Evolutionary conservation across 2,113 vertebrate species (phyloP).

Genomic region (Cygnus buccinator): DNA sequence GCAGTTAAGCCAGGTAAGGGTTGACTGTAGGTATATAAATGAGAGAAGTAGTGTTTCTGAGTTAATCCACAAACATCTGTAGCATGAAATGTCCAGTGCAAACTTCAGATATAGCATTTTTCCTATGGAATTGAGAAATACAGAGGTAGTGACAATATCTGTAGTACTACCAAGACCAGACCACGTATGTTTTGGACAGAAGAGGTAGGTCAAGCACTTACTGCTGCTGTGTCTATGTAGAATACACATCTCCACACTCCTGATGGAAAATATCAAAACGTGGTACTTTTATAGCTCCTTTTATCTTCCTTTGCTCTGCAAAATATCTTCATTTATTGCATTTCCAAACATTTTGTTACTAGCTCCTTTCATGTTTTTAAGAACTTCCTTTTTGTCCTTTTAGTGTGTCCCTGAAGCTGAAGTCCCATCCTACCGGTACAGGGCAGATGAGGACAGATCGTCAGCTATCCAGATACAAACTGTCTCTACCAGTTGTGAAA

Average conservation of each 20-base stretch:
- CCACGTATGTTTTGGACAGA: neutral
- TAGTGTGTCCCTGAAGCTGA: neutral
- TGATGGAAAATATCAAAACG: neutral
- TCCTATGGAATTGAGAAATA: neutral
- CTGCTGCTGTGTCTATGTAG: neutral
- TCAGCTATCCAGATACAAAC: neutral
- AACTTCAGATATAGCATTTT: neutral
- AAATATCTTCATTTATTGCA: fast-evolving
- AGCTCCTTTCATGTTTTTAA: neutral
- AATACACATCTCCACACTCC: neutral
- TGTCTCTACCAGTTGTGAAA: neutral
- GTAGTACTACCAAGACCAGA: neutral
- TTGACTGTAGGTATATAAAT: neutral
- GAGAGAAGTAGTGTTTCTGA: neutral
- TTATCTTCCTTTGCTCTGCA: neutral
- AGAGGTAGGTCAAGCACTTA: neutral
- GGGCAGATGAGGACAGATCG: slow-evolving; percentile 20
- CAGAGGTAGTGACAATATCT: neutral
- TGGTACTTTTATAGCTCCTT: neutral
- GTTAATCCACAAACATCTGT: neutral
- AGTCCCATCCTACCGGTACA: neutral
- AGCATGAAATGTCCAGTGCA: neutral
- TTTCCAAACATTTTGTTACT: neutral
- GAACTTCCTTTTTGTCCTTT: neutral
- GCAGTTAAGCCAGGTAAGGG: neutral